Percentiles rank a stretch among this genome's conserved stretches.
Conservation (phyloP, 1,140 invertebrate species). For the Augochlora pura region DNA sequence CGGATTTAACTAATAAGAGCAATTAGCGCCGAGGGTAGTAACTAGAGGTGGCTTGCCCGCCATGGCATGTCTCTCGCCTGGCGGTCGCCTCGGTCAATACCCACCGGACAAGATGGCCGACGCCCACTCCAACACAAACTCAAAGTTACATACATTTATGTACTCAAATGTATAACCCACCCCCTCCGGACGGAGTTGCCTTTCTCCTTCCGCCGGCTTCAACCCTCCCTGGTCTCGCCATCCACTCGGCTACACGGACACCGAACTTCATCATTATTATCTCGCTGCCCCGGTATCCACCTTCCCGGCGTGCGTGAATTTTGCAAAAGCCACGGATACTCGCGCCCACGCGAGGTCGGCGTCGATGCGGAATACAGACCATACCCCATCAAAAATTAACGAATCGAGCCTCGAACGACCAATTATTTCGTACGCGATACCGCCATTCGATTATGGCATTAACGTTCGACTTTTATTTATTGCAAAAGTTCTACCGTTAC, state of each 20-base stretch:
- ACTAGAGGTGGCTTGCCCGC: conserved; percentile 75
- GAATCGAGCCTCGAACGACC: background rate
- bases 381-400: conserved; percentile 10
- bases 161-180: conserved; percentile 81
- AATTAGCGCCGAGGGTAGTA: conserved; percentile 78
- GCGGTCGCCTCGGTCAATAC: conserved; percentile 81
- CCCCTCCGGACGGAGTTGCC: conserved; percentile 74
- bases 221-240: conserved; percentile 72
- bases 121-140: conserved; percentile 80
- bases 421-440: background rate
- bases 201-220: conserved; percentile 73
- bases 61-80: conserved; percentile 75
- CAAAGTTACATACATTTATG: conserved; percentile 81
- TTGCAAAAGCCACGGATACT: conserved; percentile 51
- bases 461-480: background rate
- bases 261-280: conserved; percentile 78
- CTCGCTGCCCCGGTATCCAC: conserved; percentile 55
- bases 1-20: conserved; percentile 78
- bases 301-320: conserved; percentile 54
- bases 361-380: background rate
- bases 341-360: conserved; percentile 5
- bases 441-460: background rate
- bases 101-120: conserved; percentile 81
- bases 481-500: no score
- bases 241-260: conserved; percentile 76